Evolutionary conservation across 2,797 vertebrate genomes (phyloP), one percentile per base, ranked within the genome.

Genomic region (Myotis findleyi): DNA sequence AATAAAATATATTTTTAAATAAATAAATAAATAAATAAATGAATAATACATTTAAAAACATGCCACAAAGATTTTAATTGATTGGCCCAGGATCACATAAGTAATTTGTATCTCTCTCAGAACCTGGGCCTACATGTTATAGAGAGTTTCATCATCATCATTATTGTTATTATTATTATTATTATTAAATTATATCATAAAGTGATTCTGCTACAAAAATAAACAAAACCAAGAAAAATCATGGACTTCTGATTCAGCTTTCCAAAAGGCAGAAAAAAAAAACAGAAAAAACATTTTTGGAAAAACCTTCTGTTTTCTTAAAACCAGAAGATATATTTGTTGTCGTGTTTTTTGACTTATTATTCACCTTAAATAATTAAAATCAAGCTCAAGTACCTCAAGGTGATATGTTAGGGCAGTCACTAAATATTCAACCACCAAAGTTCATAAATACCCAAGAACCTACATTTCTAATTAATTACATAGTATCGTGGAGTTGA

Each of bases 391-490:
- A 94, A 96, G 49, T 76, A 95, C 6, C 0, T 13, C 12, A 75
- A 94, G 85, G 13, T n/a, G 44, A 62, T 36, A 87, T 95, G 30
- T 21, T 95, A 88, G 25, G n/a, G 38, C 0, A 41, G 68, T 94
- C 68, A 44, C 47, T 83, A 66, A 95, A 96, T 72, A 92, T 3
- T 88, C 17, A 80, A 49, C 30, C 95, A n/a, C 80, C 27, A 89
- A 96, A 95, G 38, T 91, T 95, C 62, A 94, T 23, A 95, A 84
- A 80, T 96, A 97, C 6, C 57, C 83, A 44, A 41, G 82, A 95
- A 95, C 20, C 59, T 49, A 36, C 30, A 79, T 84, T 97, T 97
- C 94, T 89, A 94, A 97, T 96, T 97, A 96, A 96, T 86, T 79
- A 88, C n/a, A 87, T 49, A 92, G 5, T 73, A 94, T 69, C 12